Percentiles rank a stretch among this genome's conserved stretches.
phyloP scores from a whole-genome alignment of 2,113 vertebrate species.

The Vidua macroura region DNA sequence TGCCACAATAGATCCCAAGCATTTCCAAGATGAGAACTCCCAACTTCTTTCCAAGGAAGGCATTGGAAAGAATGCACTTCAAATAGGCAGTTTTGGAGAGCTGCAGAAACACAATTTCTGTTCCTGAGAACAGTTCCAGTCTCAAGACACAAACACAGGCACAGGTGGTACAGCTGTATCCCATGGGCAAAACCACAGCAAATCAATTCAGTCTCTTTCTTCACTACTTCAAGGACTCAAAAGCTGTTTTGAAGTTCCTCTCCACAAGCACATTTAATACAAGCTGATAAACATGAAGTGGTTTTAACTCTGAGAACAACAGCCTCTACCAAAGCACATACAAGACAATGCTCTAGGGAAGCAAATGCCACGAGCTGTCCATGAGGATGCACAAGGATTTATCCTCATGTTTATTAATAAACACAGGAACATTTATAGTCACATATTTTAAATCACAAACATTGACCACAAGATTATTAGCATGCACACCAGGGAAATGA shows the following conservation, averaged over 20 bases:
- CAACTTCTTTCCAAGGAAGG: background rate
- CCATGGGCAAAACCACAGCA: background rate
- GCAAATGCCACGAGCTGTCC: background rate
- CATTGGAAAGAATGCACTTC: background rate
- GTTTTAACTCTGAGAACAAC: background rate
- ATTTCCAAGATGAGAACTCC: background rate
- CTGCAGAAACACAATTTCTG: background rate
- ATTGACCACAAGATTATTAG: background rate
- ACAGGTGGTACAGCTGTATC: background rate
- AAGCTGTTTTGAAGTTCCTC: background rate
- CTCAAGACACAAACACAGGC: background rate
- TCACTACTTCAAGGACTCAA: background rate
- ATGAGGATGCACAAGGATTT: background rate
- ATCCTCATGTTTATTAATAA: background rate
- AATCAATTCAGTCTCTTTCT: background rate
- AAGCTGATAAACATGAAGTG: background rate
- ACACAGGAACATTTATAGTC: background rate
- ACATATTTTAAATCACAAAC: background rate
- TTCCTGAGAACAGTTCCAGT: background rate
- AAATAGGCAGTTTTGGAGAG: background rate
- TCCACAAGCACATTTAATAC: background rate
- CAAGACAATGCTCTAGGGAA: background rate
- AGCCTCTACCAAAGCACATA: background rate
- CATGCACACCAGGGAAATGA: background rate
- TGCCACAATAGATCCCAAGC: fast-evolving